Evolutionary conservation across 2,888 invertebrate genomes (phyloP).

Genomic region (Artemia sp.): DNA sequence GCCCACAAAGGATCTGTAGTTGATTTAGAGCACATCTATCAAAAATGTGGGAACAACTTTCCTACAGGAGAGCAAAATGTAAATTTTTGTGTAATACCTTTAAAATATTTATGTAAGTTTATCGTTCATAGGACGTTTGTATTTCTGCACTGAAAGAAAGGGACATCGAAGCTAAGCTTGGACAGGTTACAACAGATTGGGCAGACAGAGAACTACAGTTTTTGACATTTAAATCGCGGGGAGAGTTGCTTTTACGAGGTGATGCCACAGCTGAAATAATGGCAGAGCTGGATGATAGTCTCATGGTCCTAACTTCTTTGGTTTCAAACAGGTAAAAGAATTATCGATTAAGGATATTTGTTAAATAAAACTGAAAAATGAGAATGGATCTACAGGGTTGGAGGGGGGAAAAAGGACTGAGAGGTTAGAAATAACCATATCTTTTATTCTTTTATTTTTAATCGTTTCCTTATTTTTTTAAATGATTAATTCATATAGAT

Average conservation of each 20-base stretch:
- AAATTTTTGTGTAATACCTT: no score
- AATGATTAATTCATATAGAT: no score
- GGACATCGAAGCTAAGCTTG: conserved; percentile 86
- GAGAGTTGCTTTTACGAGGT: conserved; percentile 72
- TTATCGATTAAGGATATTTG: background rate
- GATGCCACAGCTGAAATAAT: conserved; percentile 91
- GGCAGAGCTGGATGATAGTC: conserved; percentile 78
- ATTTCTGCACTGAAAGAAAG: conserved; percentile 96
- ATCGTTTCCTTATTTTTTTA: background rate
- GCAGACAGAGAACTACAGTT: conserved; percentile 79
- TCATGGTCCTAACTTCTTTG: conserved; percentile 88
- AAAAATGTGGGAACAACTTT: no score
- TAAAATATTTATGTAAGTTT: no score
- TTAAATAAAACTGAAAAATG: no score
- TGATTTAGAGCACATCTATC: no score
- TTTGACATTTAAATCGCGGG: conserved; percentile 84
- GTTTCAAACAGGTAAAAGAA: conserved; percentile 57
- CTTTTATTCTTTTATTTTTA: conserved; percentile 7
- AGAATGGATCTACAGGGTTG: no score
- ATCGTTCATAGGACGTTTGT: conserved; percentile 58
- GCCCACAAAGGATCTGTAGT: no score
- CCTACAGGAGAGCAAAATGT: no score
- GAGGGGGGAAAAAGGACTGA: background rate
- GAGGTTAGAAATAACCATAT: background rate
- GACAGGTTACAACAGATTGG: conserved; percentile 91